phyloP scores from a whole-genome alignment of 2,113 vertebrate species.

The Cephalopterus ornatus region DNA sequence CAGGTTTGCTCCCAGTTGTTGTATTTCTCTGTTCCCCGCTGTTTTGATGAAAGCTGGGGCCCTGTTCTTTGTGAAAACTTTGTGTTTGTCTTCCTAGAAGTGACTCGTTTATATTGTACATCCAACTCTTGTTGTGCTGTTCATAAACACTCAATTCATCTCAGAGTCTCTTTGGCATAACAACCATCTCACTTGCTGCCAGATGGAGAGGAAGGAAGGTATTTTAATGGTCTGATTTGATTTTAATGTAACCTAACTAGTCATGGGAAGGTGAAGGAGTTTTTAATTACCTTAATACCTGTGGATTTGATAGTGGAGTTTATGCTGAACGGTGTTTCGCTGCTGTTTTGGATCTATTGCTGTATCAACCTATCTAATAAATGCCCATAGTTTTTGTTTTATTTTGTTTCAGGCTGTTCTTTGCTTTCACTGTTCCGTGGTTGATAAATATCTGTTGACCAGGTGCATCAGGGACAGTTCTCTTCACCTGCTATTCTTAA shows the following conservation, averaged over 20 bases:
- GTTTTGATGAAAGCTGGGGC: not conserved
- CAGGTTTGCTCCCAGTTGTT: not conserved
- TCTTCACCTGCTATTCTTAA: not conserved
- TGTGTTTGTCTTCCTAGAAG: conserved; percentile 12
- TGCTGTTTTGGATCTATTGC: not conserved
- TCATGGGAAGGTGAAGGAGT: not conserved
- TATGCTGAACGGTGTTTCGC: not conserved
- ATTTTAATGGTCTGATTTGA: not conserved
- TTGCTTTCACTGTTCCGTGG: not conserved
- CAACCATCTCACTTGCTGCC: not conserved
- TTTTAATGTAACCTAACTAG: not conserved
- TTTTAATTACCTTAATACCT: not conserved
- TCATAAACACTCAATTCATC: conserved; percentile 45
- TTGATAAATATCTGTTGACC: not conserved
- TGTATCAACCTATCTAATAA: not conserved
- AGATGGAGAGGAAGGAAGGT: not conserved
- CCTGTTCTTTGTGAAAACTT: not conserved
- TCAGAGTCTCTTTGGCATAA: not conserved
- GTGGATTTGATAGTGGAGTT: not conserved
- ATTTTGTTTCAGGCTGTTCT: not conserved
- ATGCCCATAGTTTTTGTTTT: not conserved
- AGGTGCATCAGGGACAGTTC: not conserved
- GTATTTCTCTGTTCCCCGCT: not conserved
- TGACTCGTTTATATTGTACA: not conserved
- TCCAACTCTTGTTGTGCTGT: conserved; percentile 22